phyloP scores from a whole-genome alignment of 2,113 vertebrate species.

The Nipponia nippon region DNA sequence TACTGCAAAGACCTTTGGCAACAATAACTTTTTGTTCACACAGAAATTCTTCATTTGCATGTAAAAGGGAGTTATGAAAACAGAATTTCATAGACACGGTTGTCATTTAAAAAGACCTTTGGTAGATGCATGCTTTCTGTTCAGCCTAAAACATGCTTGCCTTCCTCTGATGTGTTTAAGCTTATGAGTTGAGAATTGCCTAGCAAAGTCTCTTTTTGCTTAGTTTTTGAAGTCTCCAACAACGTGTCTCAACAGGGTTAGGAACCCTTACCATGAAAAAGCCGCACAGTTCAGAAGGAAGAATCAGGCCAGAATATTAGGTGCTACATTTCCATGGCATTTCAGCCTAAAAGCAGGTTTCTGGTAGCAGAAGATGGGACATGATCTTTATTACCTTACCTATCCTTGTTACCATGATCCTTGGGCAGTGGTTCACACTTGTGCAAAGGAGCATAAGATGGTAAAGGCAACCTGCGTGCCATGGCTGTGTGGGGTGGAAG shows the following conservation, averaged over 20 bases:
- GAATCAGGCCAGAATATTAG: background rate
- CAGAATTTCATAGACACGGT: background rate
- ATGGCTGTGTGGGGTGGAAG: background rate
- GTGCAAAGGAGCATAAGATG: background rate
- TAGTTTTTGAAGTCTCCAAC: background rate
- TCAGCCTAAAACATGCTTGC: background rate
- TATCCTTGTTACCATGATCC: too few species aligned
- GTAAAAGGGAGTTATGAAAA: background rate
- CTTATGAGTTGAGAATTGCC: background rate
- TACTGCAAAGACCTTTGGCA: background rate
- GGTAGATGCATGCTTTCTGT: background rate
- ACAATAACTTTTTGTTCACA: background rate
- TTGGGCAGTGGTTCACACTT: background rate
- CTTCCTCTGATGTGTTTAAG: background rate
- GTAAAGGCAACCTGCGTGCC: background rate
- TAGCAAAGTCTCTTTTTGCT: background rate
- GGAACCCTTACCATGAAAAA: background rate
- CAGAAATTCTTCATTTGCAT: background rate
- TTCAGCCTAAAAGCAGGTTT: background rate
- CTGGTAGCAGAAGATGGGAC: background rate
- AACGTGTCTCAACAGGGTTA: background rate
- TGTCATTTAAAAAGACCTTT: background rate
- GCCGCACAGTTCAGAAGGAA: background rate
- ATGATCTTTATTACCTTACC: background rate
- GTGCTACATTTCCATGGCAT: background rate